Conservation (phyloP, 2,113 vertebrate genomes). For the Rafetus swinhoei region DNA sequence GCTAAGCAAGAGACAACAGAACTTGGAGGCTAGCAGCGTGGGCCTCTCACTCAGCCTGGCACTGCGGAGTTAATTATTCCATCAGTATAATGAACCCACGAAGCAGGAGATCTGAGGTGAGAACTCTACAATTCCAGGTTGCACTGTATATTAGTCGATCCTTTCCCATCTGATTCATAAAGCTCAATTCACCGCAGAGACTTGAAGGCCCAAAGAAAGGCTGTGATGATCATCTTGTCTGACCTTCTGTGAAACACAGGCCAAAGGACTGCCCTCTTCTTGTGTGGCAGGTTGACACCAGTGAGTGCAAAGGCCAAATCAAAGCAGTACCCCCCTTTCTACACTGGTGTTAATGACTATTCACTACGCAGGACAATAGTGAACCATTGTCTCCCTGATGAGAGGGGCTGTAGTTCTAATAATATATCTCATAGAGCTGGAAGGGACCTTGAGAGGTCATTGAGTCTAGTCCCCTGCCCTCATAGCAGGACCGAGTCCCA, state of each 20-base stretch:
- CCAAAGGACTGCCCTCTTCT: neutral
- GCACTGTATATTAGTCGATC: no score
- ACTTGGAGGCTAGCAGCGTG: neutral
- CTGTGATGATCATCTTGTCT: neutral
- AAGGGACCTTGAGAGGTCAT: no score
- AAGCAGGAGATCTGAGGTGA: neutral
- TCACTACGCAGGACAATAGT: neutral
- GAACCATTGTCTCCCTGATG: neutral
- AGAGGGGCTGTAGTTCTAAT: neutral
- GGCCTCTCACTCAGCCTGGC: neutral
- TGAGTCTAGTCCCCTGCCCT: no score
- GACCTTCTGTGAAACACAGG: neutral
- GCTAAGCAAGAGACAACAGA: neutral
- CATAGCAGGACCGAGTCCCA: no score
- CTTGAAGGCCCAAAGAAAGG: neutral
- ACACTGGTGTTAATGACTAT: neutral
- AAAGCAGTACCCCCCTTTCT: neutral
- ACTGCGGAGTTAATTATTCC: neutral
- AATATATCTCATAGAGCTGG: no score
- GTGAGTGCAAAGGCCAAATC: neutral
- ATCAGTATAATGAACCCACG: neutral
- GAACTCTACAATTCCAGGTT: neutral
- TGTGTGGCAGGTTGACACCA: neutral
- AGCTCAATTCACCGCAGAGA: neutral
- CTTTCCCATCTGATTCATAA: neutral